A percentile compares a stretch with the other conserved stretches of the same genome.
Conservation (phyloP, 2,113 vertebrate genomes). For the Eidolon helvum region DNA sequence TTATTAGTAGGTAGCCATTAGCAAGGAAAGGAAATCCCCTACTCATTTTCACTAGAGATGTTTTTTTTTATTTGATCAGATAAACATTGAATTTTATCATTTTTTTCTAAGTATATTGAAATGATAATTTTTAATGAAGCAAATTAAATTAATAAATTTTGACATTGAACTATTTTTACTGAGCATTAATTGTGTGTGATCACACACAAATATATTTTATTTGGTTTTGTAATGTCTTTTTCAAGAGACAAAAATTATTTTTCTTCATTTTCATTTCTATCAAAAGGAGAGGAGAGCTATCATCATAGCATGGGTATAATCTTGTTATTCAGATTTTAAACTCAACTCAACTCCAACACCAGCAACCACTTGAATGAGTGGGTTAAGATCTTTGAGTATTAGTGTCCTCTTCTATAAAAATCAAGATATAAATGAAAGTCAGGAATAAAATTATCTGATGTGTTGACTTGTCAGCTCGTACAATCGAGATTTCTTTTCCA, state of each 20-base stretch:
- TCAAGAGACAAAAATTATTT: not conserved
- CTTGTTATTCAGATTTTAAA: not conserved
- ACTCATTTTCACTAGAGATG: not conserved
- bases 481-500: not conserved
- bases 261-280: not conserved
- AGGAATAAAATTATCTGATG: not conserved
- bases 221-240: not conserved
- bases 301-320: not conserved
- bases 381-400: not conserved
- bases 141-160: not conserved
- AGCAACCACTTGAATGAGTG: not conserved
- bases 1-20: not conserved
- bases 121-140: not conserved
- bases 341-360: not conserved
- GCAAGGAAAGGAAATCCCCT: not conserved
- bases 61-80: not conserved
- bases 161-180: not conserved
- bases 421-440: not conserved
- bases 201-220: not conserved
- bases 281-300: not conserved
- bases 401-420: not conserved
- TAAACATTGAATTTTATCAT: not conserved
- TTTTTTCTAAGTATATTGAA: not conserved
- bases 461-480: not conserved
- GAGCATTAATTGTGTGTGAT: not conserved